These are phyloP conservation scores for Montipora sp. DNA, from an alignment of 64 coral and sea anemone genomes.

Conservation along the genomic window DNA sequence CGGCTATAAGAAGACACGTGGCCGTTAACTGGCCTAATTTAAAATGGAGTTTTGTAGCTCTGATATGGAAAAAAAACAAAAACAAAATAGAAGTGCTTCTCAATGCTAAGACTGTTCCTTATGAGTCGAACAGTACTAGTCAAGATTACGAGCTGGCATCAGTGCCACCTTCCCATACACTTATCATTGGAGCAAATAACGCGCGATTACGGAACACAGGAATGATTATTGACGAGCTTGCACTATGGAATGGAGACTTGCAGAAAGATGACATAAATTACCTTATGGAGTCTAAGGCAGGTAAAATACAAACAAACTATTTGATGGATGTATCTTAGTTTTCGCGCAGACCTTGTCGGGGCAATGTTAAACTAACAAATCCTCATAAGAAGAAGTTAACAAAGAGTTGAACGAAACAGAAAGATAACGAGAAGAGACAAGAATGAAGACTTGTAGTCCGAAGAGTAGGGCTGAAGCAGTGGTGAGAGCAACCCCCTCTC, in stretches of 20 bases:
- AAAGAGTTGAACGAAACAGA: not conserved
- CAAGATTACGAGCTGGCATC: not conserved
- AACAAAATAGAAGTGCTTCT: conserved; percentile 61
- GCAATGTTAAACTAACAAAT: too few relatives aligned
- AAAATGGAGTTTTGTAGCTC: conserved; percentile 71
- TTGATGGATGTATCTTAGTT: not conserved
- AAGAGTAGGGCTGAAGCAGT: too few relatives aligned
- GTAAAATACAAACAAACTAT: conserved; percentile 43
- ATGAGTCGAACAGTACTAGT: not conserved
- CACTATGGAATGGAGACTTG: conserved; percentile 75
- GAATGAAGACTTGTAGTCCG: too few relatives aligned
- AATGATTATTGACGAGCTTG: conserved; percentile 89
- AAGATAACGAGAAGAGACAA: not conserved
- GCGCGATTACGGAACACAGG: conserved; percentile 47
- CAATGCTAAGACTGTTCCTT: conserved; percentile 44
- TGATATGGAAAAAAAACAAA: conserved; percentile 84
- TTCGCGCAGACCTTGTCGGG: not conserved
- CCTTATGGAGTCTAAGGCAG: conserved; percentile 76
- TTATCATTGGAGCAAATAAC: conserved; percentile 76
- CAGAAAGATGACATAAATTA: conserved; percentile 50
- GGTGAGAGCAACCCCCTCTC: too few relatives aligned
- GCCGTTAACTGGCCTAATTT: conserved; percentile 37
- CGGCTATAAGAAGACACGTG: conserved; percentile 11
- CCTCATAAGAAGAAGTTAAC: too few relatives aligned
- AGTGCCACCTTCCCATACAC: conserved; percentile 37